These are phyloP conservation scores for Chloroceryle aenea DNA, from an alignment of 2,113 vertebrate genomes.

Conservation along the genomic window DNA sequence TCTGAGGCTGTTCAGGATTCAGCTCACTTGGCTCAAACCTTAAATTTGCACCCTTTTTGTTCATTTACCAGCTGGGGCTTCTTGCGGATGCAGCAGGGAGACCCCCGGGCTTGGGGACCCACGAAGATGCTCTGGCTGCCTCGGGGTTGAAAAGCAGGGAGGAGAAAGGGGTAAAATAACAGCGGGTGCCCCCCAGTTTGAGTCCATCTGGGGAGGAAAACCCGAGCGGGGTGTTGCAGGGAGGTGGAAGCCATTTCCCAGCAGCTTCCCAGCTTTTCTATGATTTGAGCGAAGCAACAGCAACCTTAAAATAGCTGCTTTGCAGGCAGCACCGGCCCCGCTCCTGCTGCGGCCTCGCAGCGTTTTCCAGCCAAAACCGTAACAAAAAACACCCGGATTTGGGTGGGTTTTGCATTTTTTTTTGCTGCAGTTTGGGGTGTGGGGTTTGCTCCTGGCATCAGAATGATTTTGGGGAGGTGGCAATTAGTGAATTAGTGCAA, in stretches of 20 bases:
- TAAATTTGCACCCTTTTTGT: not conserved
- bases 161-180: not conserved
- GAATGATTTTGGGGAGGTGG: not conserved
- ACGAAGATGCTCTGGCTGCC: not conserved
- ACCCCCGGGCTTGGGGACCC: accelerated
- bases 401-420: not conserved
- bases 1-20: not conserved
- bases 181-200: accelerated
- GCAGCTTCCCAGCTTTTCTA: constrained; percentile 36
- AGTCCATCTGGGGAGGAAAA: not conserved
- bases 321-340: not conserved
- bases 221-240: not conserved
- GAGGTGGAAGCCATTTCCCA: constrained; percentile 34
- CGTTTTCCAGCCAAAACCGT: not conserved
- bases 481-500: not conserved
- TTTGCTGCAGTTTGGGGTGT: not conserved
- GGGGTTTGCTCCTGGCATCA: not conserved
- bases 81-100: not conserved
- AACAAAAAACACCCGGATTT: not conserved
- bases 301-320: constrained; percentile 51
- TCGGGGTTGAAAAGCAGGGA: not conserved
- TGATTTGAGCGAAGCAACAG: not conserved
- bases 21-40: not conserved
- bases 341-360: not conserved
- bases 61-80: not conserved